phyloP scores from a whole-genome alignment of 2,888 invertebrate species.

The Suillia variegata region DNA sequence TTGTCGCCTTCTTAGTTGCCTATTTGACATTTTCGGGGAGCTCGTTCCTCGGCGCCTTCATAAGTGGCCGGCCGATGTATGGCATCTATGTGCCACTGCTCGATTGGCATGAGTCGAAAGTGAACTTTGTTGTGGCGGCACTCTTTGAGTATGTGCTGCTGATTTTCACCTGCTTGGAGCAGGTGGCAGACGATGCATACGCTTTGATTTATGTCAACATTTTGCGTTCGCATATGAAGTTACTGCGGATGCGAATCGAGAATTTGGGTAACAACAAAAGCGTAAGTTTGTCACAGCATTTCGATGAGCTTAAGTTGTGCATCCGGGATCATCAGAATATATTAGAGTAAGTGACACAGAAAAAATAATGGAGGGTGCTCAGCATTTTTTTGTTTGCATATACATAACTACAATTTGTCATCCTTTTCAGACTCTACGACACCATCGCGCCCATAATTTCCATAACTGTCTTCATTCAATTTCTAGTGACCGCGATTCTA shows the following conservation, averaged over 20 bases:
- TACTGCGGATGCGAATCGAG: conserved; percentile 27
- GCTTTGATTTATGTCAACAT: conserved; percentile 33
- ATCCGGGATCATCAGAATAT: conserved; percentile 22
- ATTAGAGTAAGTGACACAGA: conserved; percentile 10
- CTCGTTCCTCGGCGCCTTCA: conserved; percentile 26
- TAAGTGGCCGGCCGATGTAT: conserved; percentile 32
- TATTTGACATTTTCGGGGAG: conserved; percentile 30
- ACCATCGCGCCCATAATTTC: conserved; percentile 34
- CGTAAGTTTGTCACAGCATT: conserved; percentile 4
- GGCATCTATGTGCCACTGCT: conserved; percentile 32
- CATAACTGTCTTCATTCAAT: conserved; percentile 32
- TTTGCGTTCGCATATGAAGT: conserved; percentile 27
- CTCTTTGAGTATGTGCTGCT: conserved; percentile 29
- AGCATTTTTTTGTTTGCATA: too few relatives aligned
- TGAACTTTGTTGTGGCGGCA: conserved; percentile 21
- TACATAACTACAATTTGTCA: too few relatives aligned
- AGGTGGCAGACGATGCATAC: conserved; percentile 33
- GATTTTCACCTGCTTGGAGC: conserved; percentile 28
- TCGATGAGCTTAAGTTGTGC: conserved; percentile 18
- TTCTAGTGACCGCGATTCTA: conserved; percentile 28
- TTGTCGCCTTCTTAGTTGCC: conserved; percentile 31
- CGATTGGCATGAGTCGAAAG: conserved; percentile 34
- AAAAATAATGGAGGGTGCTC: too few relatives aligned
- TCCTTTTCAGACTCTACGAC: conserved; percentile 26
- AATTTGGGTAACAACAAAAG: conserved; percentile 20